Evolutionary conservation across 2,113 vertebrate genomes (phyloP), one percentile per base, ranked within the genome.

Genomic region (Orcinus orca): DNA sequence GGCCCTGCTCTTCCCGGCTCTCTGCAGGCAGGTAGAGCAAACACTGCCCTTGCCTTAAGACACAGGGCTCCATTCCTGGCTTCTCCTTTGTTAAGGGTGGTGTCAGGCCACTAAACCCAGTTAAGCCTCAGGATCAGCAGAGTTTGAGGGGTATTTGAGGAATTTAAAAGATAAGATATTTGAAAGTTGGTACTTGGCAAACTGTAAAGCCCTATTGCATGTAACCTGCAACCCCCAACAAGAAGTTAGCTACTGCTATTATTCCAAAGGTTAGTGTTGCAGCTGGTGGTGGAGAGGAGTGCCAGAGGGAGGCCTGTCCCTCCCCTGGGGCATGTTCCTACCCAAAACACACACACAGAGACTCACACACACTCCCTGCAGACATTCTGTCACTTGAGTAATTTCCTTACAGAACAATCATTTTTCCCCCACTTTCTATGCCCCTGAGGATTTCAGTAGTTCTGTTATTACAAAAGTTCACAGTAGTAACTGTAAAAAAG

Each of bases 171-270:
- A 85, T 38, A 53, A 73, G 53, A 13, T 95, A 60, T 67, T 60
- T 93, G 62, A 70, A 88, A 84, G 70, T 41, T 83, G 76, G 76
- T 92, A 63, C 44, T 81, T 41, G 1, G 14, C 31, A 86, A 82
- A 95, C 18, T 31, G 2, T 65, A 92, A 88, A 96, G 65, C 8
- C 31, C 58, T 58, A 25, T 38, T 80, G 38, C 14, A 76, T 11
- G 58, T 8, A 36, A 71, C 68, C 13, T 62, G 47, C 47, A 68
- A 84, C 38, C 29, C 31, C n/a, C 41, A 87, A 0, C 85, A 92
- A 94, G 84, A 90, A 92, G 58, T 58, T 14, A 93, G 65, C 60
- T 80, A 25, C 47, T 55, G 58, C 58, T 80, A 41, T 90, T 62
- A 86, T 13, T 36, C 62, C 31, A 67, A 73, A 62, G 79, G 29